Evolutionary conservation across 2,113 vertebrate species (phyloP).

Genomic region (Gymnogyps californianus): DNA sequence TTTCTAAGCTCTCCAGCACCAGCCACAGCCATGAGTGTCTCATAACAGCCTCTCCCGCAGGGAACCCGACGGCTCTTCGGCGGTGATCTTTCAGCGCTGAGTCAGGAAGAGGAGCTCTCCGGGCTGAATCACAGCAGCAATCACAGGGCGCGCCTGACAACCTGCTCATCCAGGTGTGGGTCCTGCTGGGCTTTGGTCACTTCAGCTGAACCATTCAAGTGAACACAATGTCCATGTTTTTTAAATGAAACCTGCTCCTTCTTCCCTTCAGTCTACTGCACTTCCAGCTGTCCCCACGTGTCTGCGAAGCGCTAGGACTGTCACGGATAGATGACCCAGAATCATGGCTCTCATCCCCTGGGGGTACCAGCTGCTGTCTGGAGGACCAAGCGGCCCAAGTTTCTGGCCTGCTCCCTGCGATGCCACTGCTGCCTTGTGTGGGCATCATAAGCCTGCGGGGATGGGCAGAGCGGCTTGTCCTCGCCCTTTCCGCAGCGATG

Average conservation of each 20-base stretch:
- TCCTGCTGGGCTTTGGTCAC: not conserved
- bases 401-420: not conserved
- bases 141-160: not conserved
- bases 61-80: not conserved
- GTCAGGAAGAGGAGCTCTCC: not conserved
- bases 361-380: not conserved
- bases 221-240: not conserved
- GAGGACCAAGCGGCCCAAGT: not conserved
- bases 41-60: not conserved
- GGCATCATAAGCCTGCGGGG: not conserved
- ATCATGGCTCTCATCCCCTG: not conserved
- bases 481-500: not conserved
- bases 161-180: not conserved
- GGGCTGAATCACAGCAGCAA: not conserved
- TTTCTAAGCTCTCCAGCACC: not conserved
- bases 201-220: not conserved
- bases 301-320: not conserved
- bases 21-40: not conserved
- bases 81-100: not conserved
- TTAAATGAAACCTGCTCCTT: not conserved
- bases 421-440: not conserved
- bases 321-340: not conserved
- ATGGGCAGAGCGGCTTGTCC: not conserved
- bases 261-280: not conserved
- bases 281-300: not conserved